A percentile compares a stretch with the other conserved stretches of the same genome.
Conservation (phyloP, 2,797 vertebrate genomes). For the Carcharodon carcharias region DNA sequence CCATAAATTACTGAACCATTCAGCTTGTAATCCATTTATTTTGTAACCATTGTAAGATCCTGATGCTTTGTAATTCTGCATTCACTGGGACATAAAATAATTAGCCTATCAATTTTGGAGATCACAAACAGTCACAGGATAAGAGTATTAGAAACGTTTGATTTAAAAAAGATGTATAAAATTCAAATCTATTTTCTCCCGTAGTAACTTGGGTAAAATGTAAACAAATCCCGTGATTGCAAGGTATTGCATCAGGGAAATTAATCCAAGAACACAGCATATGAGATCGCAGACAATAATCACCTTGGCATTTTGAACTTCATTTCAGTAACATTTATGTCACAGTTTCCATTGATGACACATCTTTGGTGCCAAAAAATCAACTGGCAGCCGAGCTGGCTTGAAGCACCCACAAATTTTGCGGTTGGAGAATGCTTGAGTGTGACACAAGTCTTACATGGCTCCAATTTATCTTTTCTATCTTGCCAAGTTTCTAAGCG, state of each 20-base stretch:
- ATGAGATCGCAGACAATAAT: neutral
- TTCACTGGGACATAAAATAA: constrained; percentile 11
- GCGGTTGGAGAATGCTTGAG: neutral
- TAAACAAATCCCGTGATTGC: neutral
- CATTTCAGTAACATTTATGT: neutral
- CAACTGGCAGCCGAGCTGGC: no score
- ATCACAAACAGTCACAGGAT: neutral
- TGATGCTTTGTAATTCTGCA: constrained; percentile 12
- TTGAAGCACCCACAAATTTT: constrained; percentile 2
- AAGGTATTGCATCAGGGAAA: neutral
- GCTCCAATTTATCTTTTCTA: neutral
- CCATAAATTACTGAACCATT: constrained; percentile 30
- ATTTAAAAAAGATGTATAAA: neutral
- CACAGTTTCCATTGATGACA: neutral
- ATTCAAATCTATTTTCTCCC: neutral
- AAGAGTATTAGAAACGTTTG: neutral
- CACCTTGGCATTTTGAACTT: neutral
- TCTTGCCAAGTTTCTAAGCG: neutral
- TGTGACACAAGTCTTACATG: neutral
- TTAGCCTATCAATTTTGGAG: neutral
- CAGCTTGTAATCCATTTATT: constrained; percentile 14
- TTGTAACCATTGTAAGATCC: neutral
- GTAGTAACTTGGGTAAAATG: neutral
- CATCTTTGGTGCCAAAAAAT: neutral
- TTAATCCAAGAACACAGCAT: neutral